phyloP scores from a whole-genome alignment of 2,113 vertebrate genomes.

The Lophotis ruficrista region DNA sequence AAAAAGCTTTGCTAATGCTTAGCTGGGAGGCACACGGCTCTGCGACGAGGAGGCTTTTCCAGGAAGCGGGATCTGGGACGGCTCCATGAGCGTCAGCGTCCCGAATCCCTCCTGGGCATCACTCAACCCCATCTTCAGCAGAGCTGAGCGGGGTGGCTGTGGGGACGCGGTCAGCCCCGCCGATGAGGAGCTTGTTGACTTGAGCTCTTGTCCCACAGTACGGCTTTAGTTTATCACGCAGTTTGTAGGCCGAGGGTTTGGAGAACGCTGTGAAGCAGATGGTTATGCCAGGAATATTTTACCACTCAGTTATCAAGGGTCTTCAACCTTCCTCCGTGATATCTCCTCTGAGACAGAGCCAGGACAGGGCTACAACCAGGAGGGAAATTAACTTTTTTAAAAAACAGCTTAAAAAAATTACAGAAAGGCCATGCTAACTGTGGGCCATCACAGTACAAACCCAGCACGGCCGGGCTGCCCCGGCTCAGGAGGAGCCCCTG shows the following conservation, averaged over 20 bases:
- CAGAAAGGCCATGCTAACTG: neutral
- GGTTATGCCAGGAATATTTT: fast-evolving
- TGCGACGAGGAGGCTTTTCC: neutral
- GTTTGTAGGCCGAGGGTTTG: neutral
- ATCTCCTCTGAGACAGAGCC: neutral
- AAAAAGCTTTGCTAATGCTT: constrained; percentile 61
- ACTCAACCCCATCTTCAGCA: fast-evolving
- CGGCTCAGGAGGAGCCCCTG: neutral
- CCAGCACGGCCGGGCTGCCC: neutral
- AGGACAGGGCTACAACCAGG: fast-evolving
- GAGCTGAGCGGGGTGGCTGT: fast-evolving
- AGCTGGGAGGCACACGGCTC: constrained; percentile 36
- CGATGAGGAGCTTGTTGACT: fast-evolving
- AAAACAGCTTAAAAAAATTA: neutral
- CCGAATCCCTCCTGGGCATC: fast-evolving
- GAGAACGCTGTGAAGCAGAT: neutral
- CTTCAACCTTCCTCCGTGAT: fast-evolving
- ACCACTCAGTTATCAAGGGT: neutral
- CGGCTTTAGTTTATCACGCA: neutral
- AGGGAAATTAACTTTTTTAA: neutral
- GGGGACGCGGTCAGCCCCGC: fast-evolving
- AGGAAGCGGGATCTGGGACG: neutral
- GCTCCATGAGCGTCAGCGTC: neutral
- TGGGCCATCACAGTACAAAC: neutral
- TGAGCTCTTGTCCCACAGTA: neutral